Conservation (phyloP, 2,888 invertebrate species). For the Rambutsinella grinnellia region DNA sequence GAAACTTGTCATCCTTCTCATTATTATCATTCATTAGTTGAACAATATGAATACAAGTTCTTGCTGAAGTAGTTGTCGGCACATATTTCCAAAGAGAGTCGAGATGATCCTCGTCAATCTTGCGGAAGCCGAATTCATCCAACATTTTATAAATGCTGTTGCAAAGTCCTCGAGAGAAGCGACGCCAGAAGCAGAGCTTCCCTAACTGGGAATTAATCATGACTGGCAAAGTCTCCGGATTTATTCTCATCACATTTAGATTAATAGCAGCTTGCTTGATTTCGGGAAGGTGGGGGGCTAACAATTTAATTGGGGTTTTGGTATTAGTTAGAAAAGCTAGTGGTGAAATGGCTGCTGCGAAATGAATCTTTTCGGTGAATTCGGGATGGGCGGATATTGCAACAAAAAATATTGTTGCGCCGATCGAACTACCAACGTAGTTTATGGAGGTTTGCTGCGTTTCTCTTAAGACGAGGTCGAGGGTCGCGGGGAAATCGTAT, state of each 20-base stretch:
- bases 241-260: constrained; percentile 32
- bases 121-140: constrained; percentile 28
- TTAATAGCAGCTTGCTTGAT: constrained; percentile 27
- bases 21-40: constrained; percentile 35
- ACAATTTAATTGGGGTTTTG: constrained; percentile 31
- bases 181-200: constrained; percentile 42
- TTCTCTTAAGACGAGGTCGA: constrained; percentile 30
- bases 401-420: constrained; percentile 36
- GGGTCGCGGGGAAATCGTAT: constrained; percentile 37
- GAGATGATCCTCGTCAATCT: constrained; percentile 41
- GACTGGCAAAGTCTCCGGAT: constrained; percentile 39
- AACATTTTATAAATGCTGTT: constrained; percentile 47
- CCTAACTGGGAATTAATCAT: constrained; percentile 41
- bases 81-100: constrained; percentile 40
- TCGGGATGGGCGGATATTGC: constrained; percentile 42
- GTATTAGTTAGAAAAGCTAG: constrained; percentile 38
- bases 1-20: constrained; percentile 26
- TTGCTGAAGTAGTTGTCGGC: constrained; percentile 46
- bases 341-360: constrained; percentile 46
- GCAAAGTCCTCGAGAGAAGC: constrained; percentile 21
- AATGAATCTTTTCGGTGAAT: constrained; percentile 20
- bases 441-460: constrained; percentile 29
- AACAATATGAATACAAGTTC: constrained; percentile 37
- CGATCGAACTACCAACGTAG: constrained; percentile 44
- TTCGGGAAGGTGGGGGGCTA: constrained; percentile 40